Base-by-base conservation (phyloP, 2,113 vertebrate species). In the Anser brachyrhynchus region DNA sequence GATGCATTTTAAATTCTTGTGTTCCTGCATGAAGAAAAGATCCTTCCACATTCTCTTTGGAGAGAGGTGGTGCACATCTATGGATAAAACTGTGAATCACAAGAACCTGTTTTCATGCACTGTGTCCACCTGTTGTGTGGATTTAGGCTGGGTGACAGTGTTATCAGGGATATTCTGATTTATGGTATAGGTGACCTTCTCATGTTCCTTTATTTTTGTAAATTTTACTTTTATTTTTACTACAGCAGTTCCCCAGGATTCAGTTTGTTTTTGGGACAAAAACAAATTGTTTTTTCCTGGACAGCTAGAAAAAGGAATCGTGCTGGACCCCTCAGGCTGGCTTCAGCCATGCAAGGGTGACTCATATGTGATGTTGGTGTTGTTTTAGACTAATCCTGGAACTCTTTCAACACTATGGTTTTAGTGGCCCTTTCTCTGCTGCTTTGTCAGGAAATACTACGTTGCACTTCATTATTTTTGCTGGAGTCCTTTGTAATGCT, bases 381-480 rank as follows among this genome's bases (percentile, higher is more conserved):
- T 29, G 58, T 89, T 87, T 73, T 43, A 49, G 37, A 59, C 66
- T 58, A 7, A 5, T 66, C 61, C 54, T 90, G 74, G 57, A 94
- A 77, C 23, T 62, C 31, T 76, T 95, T 89, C 74, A 75, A 8
- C 54, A 21, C 6, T 55, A 9, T 44, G n/a, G 77, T 87, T 95
- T 93, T 67, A 33, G 35, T 78, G 92, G 51, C 37, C 76, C 77
- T 89, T 84, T 93, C 51, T 85, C 17, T 66, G 8, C 65, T 96
- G 10, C 39, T 88, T 89, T 89, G 80, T 89, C 67, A 93, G 89
- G 77, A 96, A 96, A 44, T 77, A 39, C 25, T 74, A 2, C 0
- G 1, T 73, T 0, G 1, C 84, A 37, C 33, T 84, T 76, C 10
- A 28, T 94, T 84, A 52, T 94, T 93, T 95, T 93, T 90, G 12